Conservation (phyloP, 2,797 vertebrate species). For the Cetoscarus ocellatus region DNA sequence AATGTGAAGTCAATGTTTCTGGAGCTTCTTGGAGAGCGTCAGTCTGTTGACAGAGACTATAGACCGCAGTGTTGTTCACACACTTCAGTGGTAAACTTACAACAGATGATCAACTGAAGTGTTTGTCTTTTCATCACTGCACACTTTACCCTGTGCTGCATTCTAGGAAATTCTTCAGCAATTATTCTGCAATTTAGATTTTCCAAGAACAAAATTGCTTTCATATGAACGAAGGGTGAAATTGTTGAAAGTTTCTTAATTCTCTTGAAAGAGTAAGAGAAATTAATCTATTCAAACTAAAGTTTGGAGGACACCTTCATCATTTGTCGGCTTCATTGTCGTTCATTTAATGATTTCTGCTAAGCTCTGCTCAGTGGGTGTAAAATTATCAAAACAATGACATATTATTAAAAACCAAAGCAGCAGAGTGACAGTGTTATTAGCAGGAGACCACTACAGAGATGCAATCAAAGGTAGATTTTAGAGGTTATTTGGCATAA, state of each 20-base stretch:
- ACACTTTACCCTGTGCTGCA: too few relatives aligned
- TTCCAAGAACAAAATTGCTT: slow-evolving; percentile 14
- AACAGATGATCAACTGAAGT: too few relatives aligned
- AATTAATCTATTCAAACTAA: slow-evolving; percentile 33
- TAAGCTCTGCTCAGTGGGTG: slow-evolving; percentile 18
- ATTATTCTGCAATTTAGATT: not conserved
- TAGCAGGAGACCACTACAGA: slow-evolving; percentile 22
- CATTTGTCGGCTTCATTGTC: slow-evolving; percentile 25
- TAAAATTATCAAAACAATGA: slow-evolving; percentile 53
- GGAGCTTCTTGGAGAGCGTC: too few relatives aligned
- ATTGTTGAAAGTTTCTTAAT: slow-evolving; percentile 23
- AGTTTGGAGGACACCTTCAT: slow-evolving; percentile 41
- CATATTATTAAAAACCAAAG: slow-evolving; percentile 40
- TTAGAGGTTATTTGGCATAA: slow-evolving; percentile 15
- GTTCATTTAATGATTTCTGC: slow-evolving; percentile 37
- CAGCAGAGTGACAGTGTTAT: not conserved
- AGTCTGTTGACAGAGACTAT: too few relatives aligned
- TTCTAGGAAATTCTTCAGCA: too few relatives aligned
- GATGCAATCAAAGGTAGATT: slow-evolving; percentile 16
- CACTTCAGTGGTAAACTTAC: too few relatives aligned
- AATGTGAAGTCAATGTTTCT: too few relatives aligned
- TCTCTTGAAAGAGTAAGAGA: slow-evolving; percentile 23
- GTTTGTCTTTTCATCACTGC: too few relatives aligned
- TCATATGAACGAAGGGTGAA: not conserved
- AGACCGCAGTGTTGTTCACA: too few relatives aligned